A percentile compares a stretch with the other conserved stretches of the same genome.
These are phyloP conservation scores for Antedon mediterranea DNA, from an alignment of 53 echinoderm and acorn worm species.

Conservation along the genomic window DNA sequence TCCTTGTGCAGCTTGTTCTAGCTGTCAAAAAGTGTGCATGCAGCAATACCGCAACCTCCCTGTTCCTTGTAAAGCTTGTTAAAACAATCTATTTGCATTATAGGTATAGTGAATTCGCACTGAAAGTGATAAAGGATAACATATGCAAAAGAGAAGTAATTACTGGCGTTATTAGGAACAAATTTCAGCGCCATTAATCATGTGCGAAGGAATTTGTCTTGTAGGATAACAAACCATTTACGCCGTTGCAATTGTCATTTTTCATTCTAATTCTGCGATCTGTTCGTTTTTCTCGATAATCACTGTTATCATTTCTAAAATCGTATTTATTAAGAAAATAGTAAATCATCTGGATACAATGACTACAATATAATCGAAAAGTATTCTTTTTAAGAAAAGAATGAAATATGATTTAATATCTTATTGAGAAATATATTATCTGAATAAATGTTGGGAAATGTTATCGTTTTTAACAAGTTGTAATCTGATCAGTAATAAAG, in stretches of 20 bases:
- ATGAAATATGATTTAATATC: neutral
- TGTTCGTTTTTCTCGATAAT: neutral
- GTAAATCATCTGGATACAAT: neutral
- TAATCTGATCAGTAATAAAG: too few species aligned
- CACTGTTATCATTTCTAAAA: neutral
- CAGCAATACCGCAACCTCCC: too few species aligned
- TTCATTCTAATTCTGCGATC: neutral
- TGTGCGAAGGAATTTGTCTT: neutral
- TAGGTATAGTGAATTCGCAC: neutral
- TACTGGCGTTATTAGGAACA: neutral
- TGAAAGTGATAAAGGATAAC: neutral
- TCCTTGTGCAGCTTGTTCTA: too few species aligned
- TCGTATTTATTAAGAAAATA: neutral
- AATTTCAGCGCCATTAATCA: neutral
- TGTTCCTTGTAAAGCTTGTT: too few species aligned
- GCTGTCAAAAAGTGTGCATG: too few species aligned
- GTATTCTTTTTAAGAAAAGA: neutral
- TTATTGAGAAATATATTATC: neutral
- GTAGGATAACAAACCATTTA: neutral
- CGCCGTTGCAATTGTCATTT: neutral
- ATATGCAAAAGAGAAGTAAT: neutral
- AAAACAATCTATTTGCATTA: neutral
- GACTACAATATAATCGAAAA: neutral
- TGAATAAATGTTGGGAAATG: too few species aligned
- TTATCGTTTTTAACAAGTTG: too few species aligned